Evolutionary conservation across 2,888 invertebrate species (phyloP), one percentile per base, ranked within the genome.

Genomic region (Caenorhabditis sp.): DNA sequence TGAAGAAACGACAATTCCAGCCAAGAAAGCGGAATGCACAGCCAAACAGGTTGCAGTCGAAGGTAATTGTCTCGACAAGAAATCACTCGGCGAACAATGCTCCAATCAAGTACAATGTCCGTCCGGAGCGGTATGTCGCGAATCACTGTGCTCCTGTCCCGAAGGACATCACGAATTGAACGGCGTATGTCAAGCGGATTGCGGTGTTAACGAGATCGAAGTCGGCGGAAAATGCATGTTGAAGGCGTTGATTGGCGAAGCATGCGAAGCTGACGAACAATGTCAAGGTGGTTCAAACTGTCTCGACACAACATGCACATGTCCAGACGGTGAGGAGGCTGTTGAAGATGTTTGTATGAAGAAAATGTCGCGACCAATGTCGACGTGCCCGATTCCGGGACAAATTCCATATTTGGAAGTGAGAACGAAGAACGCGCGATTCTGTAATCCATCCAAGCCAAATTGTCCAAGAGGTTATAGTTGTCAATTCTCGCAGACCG

Each of bases 31-130:
- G 23, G 66, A 72, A 24, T 86, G 86, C 73, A 74, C 77, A 14
- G 85, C 84, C 59, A 82, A 81, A 66, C 85, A 86, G 66, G 83
- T 86, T 43, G 73, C 77, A 37, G 83, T 86, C 14, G 85, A 86
- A 36, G 85, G 85, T 12, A 66, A 77, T 19, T 86, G 86, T 61
- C 69, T 86, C 21, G 83, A 86, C 67, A 79, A 79, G 62, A 83
- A 81, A 21, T 60, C 69, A 8, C 65, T 84, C 26, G 82, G 79
- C 53, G 82, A 84, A 50, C 57, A 73, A n/a, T 85, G 85, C 73
- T 67, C 74, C 58, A 84, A 81, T 58, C 83, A 83, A 58, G 81
- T 80, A 0, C 86, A 86, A 68, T 86, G 86, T 62, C 86, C 85
- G 43, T 71, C 78, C 24, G 75, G 75, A 36, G 67, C 77, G 19